These are phyloP conservation scores for Deilephila porcellus DNA, from an alignment of 2,888 invertebrate species.

Conservation along the genomic window DNA sequence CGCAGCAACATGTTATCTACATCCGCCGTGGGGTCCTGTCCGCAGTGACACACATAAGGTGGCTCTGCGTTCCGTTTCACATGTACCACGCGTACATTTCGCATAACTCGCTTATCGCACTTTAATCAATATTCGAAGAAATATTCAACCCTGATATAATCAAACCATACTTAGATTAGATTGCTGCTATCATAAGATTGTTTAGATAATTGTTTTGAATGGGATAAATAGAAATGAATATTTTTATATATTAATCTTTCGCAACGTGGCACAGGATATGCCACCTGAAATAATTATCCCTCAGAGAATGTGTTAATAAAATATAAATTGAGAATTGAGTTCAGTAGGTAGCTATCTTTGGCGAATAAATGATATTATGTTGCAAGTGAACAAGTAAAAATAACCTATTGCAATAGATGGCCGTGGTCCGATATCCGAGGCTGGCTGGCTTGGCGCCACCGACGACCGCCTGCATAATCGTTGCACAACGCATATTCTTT, in stretches of 20 bases:
- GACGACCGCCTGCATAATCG: slow-evolving; percentile 37
- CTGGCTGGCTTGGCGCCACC: slow-evolving; percentile 65
- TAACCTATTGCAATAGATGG: slow-evolving; percentile 59
- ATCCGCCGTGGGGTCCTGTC: slow-evolving; percentile 66
- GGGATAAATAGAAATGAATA: neutral
- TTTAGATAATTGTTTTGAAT: neutral
- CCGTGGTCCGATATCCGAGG: slow-evolving; percentile 48
- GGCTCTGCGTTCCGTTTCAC: slow-evolving; percentile 32
- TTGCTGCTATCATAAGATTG: neutral
- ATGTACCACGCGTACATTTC: slow-evolving; percentile 31
- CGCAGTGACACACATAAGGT: slow-evolving; percentile 47
- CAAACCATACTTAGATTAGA: slow-evolving; percentile 11
- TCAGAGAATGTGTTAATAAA: neutral
- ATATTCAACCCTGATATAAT: slow-evolving; percentile 27
- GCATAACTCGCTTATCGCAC: slow-evolving; percentile 6
- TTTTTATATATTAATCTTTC: neutral
- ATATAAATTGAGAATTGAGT: too few relatives aligned
- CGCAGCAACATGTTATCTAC: slow-evolving; percentile 73
- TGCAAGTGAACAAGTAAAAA: slow-evolving; percentile 45
- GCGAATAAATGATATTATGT: slow-evolving; percentile 41
- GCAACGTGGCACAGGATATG: neutral
- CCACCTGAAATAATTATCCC: neutral
- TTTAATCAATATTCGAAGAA: slow-evolving; percentile 28
- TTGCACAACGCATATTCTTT: slow-evolving; percentile 48
- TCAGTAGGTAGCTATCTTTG: neutral